Evolutionary conservation across 2,113 vertebrate species (phyloP).

Genomic region (Mixornis gularis): DNA sequence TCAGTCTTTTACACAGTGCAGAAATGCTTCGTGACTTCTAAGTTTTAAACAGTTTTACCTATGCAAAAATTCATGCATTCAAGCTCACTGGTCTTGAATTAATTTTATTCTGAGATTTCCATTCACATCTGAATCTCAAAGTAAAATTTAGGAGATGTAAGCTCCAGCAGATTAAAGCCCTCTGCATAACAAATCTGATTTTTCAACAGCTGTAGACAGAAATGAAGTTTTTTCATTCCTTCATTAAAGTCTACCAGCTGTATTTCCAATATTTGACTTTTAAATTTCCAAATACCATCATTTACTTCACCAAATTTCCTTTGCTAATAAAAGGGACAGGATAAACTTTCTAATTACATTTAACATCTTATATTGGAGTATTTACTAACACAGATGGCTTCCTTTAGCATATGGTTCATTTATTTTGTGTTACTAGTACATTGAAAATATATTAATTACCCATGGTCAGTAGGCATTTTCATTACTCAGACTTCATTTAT

Average conservation of each 20-base stretch:
- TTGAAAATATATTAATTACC: neutral
- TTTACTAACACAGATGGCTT: neutral
- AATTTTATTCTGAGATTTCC: neutral
- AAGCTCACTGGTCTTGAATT: neutral
- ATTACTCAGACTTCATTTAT: neutral
- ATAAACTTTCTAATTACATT: neutral
- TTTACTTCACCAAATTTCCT: neutral
- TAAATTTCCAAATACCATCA: neutral
- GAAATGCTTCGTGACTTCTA: neutral
- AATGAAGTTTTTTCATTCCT: neutral
- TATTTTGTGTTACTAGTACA: neutral
- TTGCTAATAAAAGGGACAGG: neutral
- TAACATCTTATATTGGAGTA: neutral
- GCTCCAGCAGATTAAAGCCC: neutral
- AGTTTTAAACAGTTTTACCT: neutral
- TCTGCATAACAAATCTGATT: neutral
- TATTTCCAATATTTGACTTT: neutral
- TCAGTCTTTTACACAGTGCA: neutral
- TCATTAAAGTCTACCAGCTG: neutral
- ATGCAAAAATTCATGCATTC: neutral
- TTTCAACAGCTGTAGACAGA: neutral
- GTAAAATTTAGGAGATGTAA: neutral
- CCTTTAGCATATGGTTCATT: neutral
- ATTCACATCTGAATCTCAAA: neutral
- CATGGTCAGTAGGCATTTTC: neutral